Conservation (phyloP, 2,797 vertebrate genomes). For the Liparis tanakae region DNA sequence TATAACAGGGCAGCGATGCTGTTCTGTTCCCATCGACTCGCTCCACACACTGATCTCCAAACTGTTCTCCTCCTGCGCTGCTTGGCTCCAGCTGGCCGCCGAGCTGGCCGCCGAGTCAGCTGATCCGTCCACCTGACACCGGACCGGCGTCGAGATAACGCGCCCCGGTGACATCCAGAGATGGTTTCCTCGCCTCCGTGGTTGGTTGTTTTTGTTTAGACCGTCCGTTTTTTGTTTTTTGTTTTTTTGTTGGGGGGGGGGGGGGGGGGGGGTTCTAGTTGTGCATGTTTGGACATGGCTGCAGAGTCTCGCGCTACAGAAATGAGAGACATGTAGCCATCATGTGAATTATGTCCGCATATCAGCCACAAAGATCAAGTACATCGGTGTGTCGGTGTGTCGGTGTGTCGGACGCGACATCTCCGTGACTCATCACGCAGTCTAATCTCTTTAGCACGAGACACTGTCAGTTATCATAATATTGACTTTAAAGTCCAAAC, state of each 20-base stretch:
- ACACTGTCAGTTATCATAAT: neutral
- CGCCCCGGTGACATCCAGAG: conserved; percentile 14
- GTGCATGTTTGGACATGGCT: neutral
- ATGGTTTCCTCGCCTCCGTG: neutral
- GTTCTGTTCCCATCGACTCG: conserved; percentile 5
- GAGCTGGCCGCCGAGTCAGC: conserved; percentile 27
- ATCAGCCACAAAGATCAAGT: neutral
- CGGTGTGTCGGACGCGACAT: neutral
- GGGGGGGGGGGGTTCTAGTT: no score
- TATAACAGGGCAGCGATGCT: neutral
- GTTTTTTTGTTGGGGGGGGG: no score
- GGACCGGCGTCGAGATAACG: conserved; percentile 16
- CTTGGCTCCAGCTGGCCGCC: conserved; percentile 7
- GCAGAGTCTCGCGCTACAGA: neutral
- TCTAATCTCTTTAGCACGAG: neutral
- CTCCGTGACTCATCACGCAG: neutral
- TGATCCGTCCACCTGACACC: conserved; percentile 35
- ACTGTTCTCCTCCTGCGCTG: neutral
- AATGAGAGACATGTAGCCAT: neutral
- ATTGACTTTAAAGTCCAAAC: neutral
- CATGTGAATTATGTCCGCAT: neutral
- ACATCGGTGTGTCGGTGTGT: no score
- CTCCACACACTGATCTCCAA: conserved; percentile 1
- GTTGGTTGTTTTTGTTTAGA: conserved; percentile 28
- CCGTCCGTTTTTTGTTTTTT: neutral